Percentiles rank a stretch among this genome's conserved stretches.
phyloP scores from a whole-genome alignment of 2,797 vertebrate genomes.

The Novumbra hubbsi region DNA sequence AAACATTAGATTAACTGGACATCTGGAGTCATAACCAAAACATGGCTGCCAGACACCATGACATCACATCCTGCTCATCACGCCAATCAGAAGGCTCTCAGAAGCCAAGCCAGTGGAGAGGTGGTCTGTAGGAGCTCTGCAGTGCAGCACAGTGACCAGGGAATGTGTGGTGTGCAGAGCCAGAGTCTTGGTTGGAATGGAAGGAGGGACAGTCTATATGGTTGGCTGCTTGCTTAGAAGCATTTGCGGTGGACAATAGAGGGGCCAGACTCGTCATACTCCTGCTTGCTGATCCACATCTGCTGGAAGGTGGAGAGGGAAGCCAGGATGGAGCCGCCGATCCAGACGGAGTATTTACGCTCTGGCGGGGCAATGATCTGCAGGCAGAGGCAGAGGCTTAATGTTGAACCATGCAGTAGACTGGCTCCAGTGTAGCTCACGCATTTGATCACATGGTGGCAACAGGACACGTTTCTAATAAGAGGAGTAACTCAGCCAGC shows the following conservation, averaged over 20 bases:
- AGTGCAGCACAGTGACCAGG: neutral
- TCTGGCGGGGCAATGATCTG: slow-evolving; percentile 99
- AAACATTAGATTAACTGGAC: slow-evolving; percentile 61
- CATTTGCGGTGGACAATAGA: slow-evolving; percentile 99
- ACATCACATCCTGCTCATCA: slow-evolving; percentile 73
- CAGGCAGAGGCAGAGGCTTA: neutral
- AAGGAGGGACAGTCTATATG: neutral
- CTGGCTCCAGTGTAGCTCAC: no score
- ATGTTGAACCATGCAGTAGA: no score
- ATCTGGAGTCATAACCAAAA: slow-evolving; percentile 85
- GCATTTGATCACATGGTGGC: no score
- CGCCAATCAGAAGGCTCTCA: slow-evolving; percentile 45
- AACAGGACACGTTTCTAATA: no score
- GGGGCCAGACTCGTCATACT: slow-evolving; percentile 95
- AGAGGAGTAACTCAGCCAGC: no score
- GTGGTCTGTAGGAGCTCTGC: neutral
- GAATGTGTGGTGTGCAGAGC: neutral
- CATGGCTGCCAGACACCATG: slow-evolving; percentile 78
- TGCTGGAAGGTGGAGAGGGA: slow-evolving; percentile 88
- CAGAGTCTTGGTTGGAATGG: neutral
- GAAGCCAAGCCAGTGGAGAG: neutral
- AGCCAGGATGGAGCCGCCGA: slow-evolving; percentile 89
- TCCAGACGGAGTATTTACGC: slow-evolving; percentile 99
- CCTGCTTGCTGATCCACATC: slow-evolving; percentile 92
- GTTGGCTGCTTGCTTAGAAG: slow-evolving; percentile 80